Evolutionary conservation across 2,888 invertebrate species (phyloP), one percentile per base, ranked within the genome.

Genomic region (Ochropleura plecta): DNA sequence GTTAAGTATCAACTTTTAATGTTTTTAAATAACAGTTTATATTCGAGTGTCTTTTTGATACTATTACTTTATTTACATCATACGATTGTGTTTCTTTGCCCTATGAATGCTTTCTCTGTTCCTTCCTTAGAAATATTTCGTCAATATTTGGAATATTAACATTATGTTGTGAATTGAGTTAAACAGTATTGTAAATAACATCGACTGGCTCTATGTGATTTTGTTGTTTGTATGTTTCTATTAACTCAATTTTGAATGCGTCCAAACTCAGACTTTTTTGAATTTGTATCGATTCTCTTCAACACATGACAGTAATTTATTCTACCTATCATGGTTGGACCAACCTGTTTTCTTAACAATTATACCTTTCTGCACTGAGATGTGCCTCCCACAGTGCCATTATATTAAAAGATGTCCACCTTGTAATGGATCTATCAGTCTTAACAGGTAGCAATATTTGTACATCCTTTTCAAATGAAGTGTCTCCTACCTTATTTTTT

Each of bases 381-480:
- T 40, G 18, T 53, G 63, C 51, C 65, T 46, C 82, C 64, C 63
- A 73, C 68, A 42, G 67, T 55, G 72, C 42, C 16, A 20, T 65
- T 49, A 65, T 65, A 67, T 59, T 44, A 69, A 40, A 60, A 68
- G 14, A 79, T 69, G 40, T 67, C 72, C 46, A 66, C 53, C 5
- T 40, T 60, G 44, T 74, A 74, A 83, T 75, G 20, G 14, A 73
- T 74, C 67, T 51, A 68, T 77, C 69, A 63, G 49, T 72, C 57
- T 69, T 76, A 68, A 78, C 83, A 84, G 83, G 85, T 85, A 81
- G 77, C 77, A 79, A 80, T 67, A 69, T 78, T 78, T 81, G 66
- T 80, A 73, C 78, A 73, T 72, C 57, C 73, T 55, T 63, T 69
- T 59, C 30, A 79, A 79, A 72, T 70, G 48, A 68, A 78, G 59